Evolutionary conservation across 2,888 invertebrate species (phyloP).

Genomic region (Kuschelorhynchus macadamiae): DNA sequence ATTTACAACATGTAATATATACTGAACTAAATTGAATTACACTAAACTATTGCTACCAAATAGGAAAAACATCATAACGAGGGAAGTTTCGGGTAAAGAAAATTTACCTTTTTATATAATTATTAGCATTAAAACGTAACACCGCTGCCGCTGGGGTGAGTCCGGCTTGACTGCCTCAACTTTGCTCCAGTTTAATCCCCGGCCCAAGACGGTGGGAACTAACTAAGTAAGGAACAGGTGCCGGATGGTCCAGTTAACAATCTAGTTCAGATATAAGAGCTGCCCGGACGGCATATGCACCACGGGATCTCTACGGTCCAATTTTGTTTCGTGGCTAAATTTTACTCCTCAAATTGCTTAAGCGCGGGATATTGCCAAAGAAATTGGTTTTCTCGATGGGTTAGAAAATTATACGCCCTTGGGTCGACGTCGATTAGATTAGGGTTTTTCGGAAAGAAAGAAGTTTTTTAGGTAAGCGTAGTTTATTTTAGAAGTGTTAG

Average conservation of each 20-base stretch:
- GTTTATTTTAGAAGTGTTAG: too few relatives aligned
- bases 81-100: too few relatives aligned
- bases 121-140: too few relatives aligned
- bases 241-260: conserved; percentile 36
- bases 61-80: too few relatives aligned
- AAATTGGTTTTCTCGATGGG: conserved; percentile 14
- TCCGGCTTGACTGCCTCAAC: conserved; percentile 28
- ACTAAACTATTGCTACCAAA: too few relatives aligned
- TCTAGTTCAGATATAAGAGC: conserved; percentile 33
- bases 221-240: conserved; percentile 47
- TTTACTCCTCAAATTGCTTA: conserved; percentile 33
- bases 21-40: too few relatives aligned
- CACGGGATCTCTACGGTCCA: conserved; percentile 30
- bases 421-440: too few relatives aligned
- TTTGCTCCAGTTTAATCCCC: conserved; percentile 32
- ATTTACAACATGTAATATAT: too few relatives aligned
- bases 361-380: conserved; percentile 10
- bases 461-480: too few relatives aligned
- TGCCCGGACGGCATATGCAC: conserved; percentile 36
- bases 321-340: conserved; percentile 29
- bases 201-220: conserved; percentile 45
- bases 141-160: conserved; percentile 3
- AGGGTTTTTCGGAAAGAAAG: too few relatives aligned
- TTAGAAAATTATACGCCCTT: too few relatives aligned
- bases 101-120: too few relatives aligned